A percentile compares a stretch with the other conserved stretches of the same genome.
Evolutionary conservation across 2,797 vertebrate species (phyloP).

Genomic region (Coracias cyanogaster): DNA sequence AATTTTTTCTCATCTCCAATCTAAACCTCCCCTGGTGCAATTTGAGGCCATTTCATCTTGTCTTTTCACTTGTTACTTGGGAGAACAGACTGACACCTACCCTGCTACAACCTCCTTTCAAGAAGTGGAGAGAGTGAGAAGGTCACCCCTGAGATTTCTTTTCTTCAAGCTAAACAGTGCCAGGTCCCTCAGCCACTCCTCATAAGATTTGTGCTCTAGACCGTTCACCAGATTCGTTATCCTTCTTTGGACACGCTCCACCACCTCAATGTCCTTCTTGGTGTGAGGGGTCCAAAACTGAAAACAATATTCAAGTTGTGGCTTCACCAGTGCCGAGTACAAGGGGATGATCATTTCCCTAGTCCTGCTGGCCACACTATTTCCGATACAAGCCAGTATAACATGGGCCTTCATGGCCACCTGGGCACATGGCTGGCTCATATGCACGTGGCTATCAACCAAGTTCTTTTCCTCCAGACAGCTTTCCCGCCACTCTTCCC

Average conservation of each 20-base stretch:
- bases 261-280: neutral
- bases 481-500: no score
- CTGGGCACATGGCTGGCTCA: no score
- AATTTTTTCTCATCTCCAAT: neutral
- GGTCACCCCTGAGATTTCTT: neutral
- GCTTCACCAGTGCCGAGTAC: neutral
- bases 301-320: neutral
- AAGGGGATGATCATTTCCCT: no score
- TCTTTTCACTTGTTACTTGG: neutral
- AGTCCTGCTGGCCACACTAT: no score
- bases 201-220: neutral
- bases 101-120: neutral
- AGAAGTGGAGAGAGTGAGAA: neutral
- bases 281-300: neutral
- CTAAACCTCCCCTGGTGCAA: neutral
- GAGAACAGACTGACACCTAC: neutral
- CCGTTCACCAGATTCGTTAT: neutral
- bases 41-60: neutral
- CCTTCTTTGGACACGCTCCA: neutral
- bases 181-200: neutral
- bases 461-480: no score
- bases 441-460: no score
- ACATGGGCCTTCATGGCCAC: no score
- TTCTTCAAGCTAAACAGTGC: neutral
- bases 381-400: no score